These are phyloP conservation scores for Myathropa florea DNA, from an alignment of 2,888 invertebrate species.

Conservation along the genomic window DNA sequence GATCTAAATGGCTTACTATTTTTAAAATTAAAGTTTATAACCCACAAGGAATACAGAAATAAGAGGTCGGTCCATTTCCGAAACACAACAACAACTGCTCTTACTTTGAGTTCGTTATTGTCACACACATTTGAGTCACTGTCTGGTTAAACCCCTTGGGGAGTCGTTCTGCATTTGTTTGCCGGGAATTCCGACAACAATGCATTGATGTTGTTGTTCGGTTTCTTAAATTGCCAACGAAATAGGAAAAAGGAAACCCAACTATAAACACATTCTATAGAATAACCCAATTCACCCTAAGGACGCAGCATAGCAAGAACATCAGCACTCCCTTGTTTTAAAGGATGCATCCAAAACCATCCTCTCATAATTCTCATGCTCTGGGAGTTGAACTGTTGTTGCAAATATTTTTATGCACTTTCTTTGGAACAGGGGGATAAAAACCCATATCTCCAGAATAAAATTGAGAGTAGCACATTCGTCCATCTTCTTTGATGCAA, in stretches of 20 bases:
- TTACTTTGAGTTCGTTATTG: conserved; percentile 9
- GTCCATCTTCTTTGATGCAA: conserved; percentile 4
- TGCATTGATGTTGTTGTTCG: conserved; percentile 18
- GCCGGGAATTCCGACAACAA: conserved; percentile 9
- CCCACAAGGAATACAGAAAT: neutral
- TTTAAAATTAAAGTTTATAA: conserved; percentile 7
- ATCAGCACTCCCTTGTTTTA: conserved; percentile 4
- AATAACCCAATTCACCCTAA: conserved; percentile 16
- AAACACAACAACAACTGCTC: neutral
- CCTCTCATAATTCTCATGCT: conserved; percentile 49
- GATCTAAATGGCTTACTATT: neutral
- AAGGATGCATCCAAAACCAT: conserved; percentile 44
- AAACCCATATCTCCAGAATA: neutral
- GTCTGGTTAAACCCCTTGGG: neutral
- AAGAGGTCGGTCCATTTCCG: neutral
- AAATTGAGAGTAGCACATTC: conserved; percentile 13
- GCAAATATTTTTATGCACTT: conserved; percentile 40
- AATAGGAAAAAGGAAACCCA: conserved; percentile 4
- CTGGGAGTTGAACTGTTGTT: conserved; percentile 18
- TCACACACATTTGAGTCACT: conserved; percentile 12
- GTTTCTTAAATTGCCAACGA: conserved; percentile 13
- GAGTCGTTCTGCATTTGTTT: conserved; percentile 20
- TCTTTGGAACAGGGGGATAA: neutral
- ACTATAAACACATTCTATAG: conserved; percentile 7
- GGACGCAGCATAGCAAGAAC: conserved; percentile 1